Evolutionary conservation across 2,888 invertebrate genomes (phyloP), one percentile per base, ranked within the genome.

Genomic region (Tribolium freemani): DNA sequence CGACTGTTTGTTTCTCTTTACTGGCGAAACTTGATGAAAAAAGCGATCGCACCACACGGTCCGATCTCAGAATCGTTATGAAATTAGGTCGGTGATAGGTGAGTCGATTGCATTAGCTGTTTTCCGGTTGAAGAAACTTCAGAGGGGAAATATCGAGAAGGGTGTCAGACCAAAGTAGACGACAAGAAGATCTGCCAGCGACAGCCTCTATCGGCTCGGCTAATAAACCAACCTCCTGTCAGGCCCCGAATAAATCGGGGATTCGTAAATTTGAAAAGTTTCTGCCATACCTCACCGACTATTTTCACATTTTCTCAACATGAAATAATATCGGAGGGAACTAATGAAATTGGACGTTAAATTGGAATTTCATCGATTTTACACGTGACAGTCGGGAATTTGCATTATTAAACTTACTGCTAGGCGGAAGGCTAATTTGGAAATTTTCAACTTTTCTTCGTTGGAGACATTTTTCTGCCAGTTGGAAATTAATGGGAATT

Each of bases 331-430:
- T 53, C 56, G 51, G 51, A 38, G 61, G 30, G 68, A 72, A 69
- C 69, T 81, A 82, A 82, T 82, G 81, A 81, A 81, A 80, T 78
- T 73, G 76, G 79, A 80, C 79, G 79, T 79, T 80, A 82, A 82
- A 82, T 82, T 82, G 80, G 82, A 81, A 82, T 82, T 82, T 81
- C 82, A 82, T 82, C 80, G 81, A 81, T 82, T 81, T 75, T 74
- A 72, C 79, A 77, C 77, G 78, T 79, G 80, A 76, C 79, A 77
- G 77, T 68, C 75, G 77, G 77, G 78, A 80, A 78, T 80, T 77
- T 77, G 77, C 77, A 78, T 81, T 81, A 81, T 81, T 79, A 80
- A 80, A 80, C 56, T 71, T 69, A 61, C 54, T 20, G 56, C 46
- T 58, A 58, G 45, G 21, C 16, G 6, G 57, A 50, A 16, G 68